Conservation (phyloP, 2,797 vertebrate species). For the Lophius americanus region DNA sequence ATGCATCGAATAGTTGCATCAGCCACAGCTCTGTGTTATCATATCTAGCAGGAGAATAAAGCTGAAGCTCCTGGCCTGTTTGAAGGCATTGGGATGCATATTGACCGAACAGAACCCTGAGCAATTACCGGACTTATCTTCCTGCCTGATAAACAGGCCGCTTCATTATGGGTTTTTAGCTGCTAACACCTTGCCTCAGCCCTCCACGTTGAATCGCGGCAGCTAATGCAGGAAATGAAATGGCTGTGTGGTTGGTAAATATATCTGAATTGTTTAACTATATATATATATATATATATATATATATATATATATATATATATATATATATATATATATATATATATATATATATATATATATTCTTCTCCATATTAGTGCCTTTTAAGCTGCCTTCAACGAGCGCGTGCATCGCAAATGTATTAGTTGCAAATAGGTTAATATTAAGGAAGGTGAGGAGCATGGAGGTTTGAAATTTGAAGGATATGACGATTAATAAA, state of each 20-base stretch:
- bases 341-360: background rate
- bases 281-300: slow-evolving; percentile 12
- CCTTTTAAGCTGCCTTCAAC: slow-evolving; percentile 66
- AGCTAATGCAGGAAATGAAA: slow-evolving; percentile 63
- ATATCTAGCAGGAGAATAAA: slow-evolving; percentile 19
- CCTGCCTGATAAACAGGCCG: slow-evolving; percentile 56
- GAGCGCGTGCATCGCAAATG: slow-evolving; percentile 44
- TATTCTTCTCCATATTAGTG: slow-evolving; percentile 51
- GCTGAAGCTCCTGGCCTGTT: slow-evolving; percentile 34
- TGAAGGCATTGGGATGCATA: slow-evolving; percentile 57
- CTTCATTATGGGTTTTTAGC: slow-evolving; percentile 73
- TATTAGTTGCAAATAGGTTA: slow-evolving; percentile 37
- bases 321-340: slow-evolving; percentile 22
- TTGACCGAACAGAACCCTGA: slow-evolving; percentile 51
- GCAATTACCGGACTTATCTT: slow-evolving; percentile 72
- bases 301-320: slow-evolving; percentile 22
- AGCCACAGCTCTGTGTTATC: slow-evolving; percentile 23
- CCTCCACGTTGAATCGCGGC: slow-evolving; percentile 53
- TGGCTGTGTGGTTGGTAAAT: slow-evolving; percentile 62
- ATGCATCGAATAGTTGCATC: slow-evolving; percentile 30
- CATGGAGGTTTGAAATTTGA: slow-evolving; percentile 15
- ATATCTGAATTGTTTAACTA: slow-evolving; percentile 63
- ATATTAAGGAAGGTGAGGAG: slow-evolving; percentile 25
- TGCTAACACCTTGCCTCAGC: slow-evolving; percentile 58
- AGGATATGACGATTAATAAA: slow-evolving; percentile 8